phyloP scores from a whole-genome alignment of 2,797 vertebrate genomes.

The Pangasius sanitwongsei region DNA sequence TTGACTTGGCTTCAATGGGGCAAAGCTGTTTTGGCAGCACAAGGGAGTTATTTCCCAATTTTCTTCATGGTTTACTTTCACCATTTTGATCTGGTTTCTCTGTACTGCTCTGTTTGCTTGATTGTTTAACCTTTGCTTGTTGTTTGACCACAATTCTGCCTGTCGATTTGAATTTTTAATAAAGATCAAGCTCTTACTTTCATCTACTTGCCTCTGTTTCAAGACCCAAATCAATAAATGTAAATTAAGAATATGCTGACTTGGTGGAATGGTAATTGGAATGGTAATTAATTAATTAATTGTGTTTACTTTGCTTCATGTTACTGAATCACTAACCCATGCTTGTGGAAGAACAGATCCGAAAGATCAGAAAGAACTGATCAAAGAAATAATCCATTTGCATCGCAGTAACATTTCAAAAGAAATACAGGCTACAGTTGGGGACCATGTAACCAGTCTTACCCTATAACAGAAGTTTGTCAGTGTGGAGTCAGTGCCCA shows the following conservation, averaged over 20 bases:
- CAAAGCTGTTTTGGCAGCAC: too few relatives aligned
- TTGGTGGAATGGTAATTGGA: background rate
- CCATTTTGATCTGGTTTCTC: background rate
- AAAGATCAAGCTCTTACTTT: background rate
- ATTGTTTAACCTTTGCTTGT: background rate
- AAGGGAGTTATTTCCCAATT: background rate
- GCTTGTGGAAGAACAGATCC: background rate
- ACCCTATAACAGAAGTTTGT: background rate
- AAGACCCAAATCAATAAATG: background rate
- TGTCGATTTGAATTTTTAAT: background rate
- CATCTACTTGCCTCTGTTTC: background rate
- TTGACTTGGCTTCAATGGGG: too few relatives aligned
- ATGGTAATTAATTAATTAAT: too few relatives aligned
- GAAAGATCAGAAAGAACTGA: background rate
- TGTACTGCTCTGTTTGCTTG: background rate
- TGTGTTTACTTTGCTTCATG: background rate
- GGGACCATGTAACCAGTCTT: background rate
- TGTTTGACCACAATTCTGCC: background rate
- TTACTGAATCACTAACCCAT: background rate
- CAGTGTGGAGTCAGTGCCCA: background rate
- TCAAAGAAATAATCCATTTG: background rate
- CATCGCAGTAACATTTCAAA: background rate
- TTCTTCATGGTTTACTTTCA: background rate
- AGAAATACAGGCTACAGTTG: background rate
- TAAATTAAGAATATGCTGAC: background rate